Base-by-base conservation (phyloP, 2,888 invertebrate species). In the Mimachlamys varia region DNA sequence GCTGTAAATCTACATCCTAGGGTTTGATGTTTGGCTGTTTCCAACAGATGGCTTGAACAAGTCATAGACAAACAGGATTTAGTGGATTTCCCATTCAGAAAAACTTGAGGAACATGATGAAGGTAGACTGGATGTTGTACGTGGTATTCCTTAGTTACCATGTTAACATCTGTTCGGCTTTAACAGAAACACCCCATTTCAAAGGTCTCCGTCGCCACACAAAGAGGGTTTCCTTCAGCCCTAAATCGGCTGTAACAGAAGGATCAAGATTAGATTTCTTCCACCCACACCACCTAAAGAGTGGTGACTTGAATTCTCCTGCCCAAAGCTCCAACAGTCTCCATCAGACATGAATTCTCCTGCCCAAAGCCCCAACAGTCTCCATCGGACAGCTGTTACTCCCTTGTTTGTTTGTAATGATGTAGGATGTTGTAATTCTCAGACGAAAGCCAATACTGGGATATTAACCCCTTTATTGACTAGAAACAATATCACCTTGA, bases 301-400 rank as follows among this genome's bases (percentile, higher is more conserved):
- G 76, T 76, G 76, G 76, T 33, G 76, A 76, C 76, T 27, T 27
- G 33, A 76, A 33, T 76, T 76, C 76, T 33, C 76, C 76, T 19
- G 12, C 76, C 76, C 76, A 76, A 76, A 76, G 76, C 76, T 15
- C 76, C 76, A 76, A 76, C 76, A 76, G 76, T 76, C 76, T 76
- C 33, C 76, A 76, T 76, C 76, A 33, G 76, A 27, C 76, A 76
- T n/a, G n/a, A n/a, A n/a, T n/a, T n/a, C n/a, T n/a, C n/a, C n/a
- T 19, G 12, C 76, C 76, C 76, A 76, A 76, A 76, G 76, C 76
- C 33, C 76, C 76, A 76, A 76, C 76, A 76, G 76, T 76, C 76
- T 76, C 33, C 76, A 76, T 76, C 76, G 27, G 76, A 27, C 76
- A 76, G 76, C 76, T 76, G 76, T 76, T 76, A 27, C 27, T 10